Evolutionary conservation across 2,113 vertebrate genomes (phyloP), one percentile per base, ranked within the genome.

Genomic region (Antigone vipio): DNA sequence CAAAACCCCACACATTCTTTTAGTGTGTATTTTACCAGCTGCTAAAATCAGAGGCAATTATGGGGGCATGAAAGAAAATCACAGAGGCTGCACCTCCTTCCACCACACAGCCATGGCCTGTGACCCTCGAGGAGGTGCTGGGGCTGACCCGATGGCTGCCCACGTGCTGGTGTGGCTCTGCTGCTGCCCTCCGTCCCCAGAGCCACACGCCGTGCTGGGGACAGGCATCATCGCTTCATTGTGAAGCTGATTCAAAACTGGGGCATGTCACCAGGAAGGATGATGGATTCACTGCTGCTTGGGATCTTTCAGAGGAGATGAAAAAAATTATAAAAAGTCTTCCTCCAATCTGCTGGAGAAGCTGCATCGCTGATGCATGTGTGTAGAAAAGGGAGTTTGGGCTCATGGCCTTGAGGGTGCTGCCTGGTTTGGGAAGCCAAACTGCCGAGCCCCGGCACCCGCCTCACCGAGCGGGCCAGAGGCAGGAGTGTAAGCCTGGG

Each of bases 381-480:
- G 3, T 27, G 45, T 5, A 56, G 40, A 53, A 63, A 52, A 87
- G 17, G 29, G 11, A 64, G 58, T 56, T 14, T 42, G 59, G 55
- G 59, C 20, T 86, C 2, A 0, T 11, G 7, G 58, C 17, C 40
- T 12, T 38, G 34, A 73, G 20, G 6, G 73, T 45, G 26, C 16
- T 32, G 20, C 60, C 73, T 40, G 56, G 38, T 56, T 79, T 67
- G 81, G 19, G 49, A 59, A 82, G 40, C 49, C 44, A 67, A 56
- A 56, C 7, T 34, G 34, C 18, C 0, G 0, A 72, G 58, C 0
- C 1, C 15, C 12, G 11, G 52, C 49, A 63, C 17, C 17, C 2
- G 2, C 4, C 3, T 45, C 3, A 1, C 29, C 11, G 52, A 85
- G 49, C 0, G 0, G 52, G 18, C 30, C 0, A 0, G 40, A 47